Percentiles rank a stretch among this genome's conserved stretches.
These are phyloP conservation scores for Hippocampus zosterae DNA, from an alignment of 2,113 vertebrate species.

Conservation along the genomic window DNA sequence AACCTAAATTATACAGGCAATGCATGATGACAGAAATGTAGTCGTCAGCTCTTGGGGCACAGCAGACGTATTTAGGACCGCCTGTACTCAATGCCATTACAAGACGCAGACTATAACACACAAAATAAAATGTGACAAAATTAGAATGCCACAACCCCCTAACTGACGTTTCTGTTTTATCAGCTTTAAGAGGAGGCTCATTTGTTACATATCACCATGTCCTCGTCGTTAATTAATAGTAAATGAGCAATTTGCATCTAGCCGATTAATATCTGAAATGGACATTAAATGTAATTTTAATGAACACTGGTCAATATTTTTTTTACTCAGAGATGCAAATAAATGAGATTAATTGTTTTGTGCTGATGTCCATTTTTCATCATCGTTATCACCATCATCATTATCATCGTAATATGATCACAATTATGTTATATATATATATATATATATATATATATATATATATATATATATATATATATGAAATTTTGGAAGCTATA, in stretches of 20 bases:
- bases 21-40: conserved; percentile 2
- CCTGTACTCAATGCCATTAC: not conserved
- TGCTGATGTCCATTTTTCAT: too few species aligned
- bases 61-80: not conserved
- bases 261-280: not conserved
- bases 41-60: not conserved
- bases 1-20: not conserved
- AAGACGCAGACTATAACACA: not conserved
- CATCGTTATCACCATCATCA: too few species aligned
- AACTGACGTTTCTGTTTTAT: not conserved
- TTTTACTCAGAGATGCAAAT: too few species aligned
- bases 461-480: too few species aligned
- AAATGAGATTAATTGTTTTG: too few species aligned
- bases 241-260: not conserved
- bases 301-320: too few species aligned
- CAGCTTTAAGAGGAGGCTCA: not conserved
- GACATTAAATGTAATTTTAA: too few species aligned
- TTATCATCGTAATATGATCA: too few species aligned
- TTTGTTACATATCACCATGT: not conserved
- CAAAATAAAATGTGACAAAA: not conserved
- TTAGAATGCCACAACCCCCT: not conserved
- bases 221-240: not conserved
- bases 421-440: too few species aligned
- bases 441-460: too few species aligned
- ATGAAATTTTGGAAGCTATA: too few species aligned